phyloP scores from a whole-genome alignment of 2,888 invertebrate species.

The Leuctra nigra region DNA sequence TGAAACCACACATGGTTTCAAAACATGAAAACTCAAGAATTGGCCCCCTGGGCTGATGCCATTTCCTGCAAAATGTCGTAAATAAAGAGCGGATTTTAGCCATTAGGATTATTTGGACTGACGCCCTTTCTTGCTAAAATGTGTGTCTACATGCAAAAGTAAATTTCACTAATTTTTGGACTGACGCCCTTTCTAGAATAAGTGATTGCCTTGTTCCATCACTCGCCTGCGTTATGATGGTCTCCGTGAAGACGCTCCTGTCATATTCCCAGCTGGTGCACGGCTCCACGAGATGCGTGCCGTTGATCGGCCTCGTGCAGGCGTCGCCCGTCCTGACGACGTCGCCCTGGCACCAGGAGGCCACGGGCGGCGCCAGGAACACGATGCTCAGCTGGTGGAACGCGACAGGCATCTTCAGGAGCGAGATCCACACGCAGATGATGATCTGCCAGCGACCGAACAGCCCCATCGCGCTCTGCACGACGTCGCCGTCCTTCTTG shows the following conservation, averaged over 20 bases:
- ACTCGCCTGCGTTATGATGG: slow-evolving; percentile 54
- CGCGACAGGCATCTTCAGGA: slow-evolving; percentile 70
- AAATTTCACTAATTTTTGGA: too few relatives aligned
- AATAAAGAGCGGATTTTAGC: too few relatives aligned
- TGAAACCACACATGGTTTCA: too few relatives aligned
- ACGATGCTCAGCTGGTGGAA: slow-evolving; percentile 77
- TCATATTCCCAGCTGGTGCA: slow-evolving; percentile 48
- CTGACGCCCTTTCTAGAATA: too few relatives aligned
- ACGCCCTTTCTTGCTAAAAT: too few relatives aligned
- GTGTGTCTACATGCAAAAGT: too few relatives aligned
- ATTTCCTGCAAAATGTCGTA: too few relatives aligned
- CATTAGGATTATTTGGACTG: too few relatives aligned
- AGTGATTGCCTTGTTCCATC: too few relatives aligned
- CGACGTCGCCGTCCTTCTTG: slow-evolving; percentile 47
- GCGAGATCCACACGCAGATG: slow-evolving; percentile 59
- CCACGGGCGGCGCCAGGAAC: slow-evolving; percentile 63
- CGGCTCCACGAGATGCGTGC: slow-evolving; percentile 31
- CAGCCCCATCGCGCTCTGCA: slow-evolving; percentile 62
- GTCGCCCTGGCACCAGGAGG: slow-evolving; percentile 52
- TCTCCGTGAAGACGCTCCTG: slow-evolving; percentile 58
- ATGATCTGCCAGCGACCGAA: slow-evolving; percentile 70
- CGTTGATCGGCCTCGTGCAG: too few relatives aligned
- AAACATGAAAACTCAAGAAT: too few relatives aligned
- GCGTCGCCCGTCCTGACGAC: background rate
- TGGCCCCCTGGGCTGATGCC: too few relatives aligned